These are phyloP conservation scores for Ips typographus DNA, from an alignment of 1,140 invertebrate genomes.

Conservation along the genomic window DNA sequence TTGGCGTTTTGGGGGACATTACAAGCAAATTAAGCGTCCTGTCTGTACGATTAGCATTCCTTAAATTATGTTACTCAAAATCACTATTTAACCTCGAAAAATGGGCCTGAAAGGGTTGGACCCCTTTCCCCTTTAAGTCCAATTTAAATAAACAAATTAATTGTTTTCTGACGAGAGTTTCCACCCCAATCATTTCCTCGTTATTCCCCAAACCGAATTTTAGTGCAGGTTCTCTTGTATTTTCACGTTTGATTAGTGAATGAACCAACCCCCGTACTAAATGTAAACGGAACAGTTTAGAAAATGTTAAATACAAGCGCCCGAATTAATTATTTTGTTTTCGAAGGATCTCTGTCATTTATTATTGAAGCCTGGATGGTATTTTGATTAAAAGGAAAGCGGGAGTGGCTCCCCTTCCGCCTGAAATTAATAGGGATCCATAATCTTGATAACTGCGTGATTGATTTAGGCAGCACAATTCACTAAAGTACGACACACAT, in stretches of 20 bases:
- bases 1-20: conserved; percentile 35
- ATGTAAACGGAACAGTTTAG: not conserved
- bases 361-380: conserved; percentile 8
- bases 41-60: conserved; percentile 27
- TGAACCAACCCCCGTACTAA: not conserved
- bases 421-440: not conserved
- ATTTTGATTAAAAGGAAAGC: conserved; percentile 10
- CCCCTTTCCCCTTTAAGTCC: not conserved
- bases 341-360: conserved; percentile 21
- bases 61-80: no score
- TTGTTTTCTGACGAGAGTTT: conserved; percentile 31
- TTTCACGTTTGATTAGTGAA: not conserved
- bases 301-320: not conserved
- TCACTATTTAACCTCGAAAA: no score
- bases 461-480: no score
- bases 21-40: conserved; percentile 29
- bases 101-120: no score
- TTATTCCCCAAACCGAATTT: conserved; percentile 18
- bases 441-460: no score
- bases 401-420: not conserved
- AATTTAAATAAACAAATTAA: conserved; percentile 38
- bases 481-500: no score
- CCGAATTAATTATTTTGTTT: conserved; percentile 22
- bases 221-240: not conserved
- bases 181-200: conserved; percentile 31